These are phyloP conservation scores for Falco biarmicus DNA, from an alignment of 2,797 vertebrate species.

Conservation along the genomic window DNA sequence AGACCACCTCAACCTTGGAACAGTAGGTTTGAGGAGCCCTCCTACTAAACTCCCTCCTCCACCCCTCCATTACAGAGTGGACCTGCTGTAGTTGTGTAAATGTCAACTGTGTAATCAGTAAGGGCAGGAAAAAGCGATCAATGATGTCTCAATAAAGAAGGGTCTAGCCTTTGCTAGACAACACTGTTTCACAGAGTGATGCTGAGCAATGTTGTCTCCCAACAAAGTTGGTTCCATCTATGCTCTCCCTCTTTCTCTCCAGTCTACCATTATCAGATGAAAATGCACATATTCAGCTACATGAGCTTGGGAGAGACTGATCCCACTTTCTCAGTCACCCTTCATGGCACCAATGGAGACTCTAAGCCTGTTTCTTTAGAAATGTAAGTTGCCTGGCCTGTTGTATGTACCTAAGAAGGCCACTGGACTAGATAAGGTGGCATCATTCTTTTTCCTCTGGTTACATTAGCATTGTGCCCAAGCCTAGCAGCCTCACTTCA, in stretches of 20 bases:
- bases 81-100: neutral
- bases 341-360: constrained; percentile 85
- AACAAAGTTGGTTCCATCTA: neutral
- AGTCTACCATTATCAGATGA: constrained; percentile 98
- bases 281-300: constrained; percentile 94
- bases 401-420: neutral
- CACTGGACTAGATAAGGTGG: neutral
- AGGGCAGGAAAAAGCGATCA: neutral
- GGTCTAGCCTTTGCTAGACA: neutral
- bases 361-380: constrained; percentile 82
- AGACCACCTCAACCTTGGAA: neutral
- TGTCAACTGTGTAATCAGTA: neutral
- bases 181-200: rapidly evolving
- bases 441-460: neutral
- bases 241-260: neutral
- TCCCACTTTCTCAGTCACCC: constrained; percentile 85
- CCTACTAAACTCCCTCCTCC: too few relatives aligned
- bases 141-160: neutral
- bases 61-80: too few relatives aligned
- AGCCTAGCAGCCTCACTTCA: neutral
- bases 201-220: neutral
- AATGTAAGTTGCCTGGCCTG: constrained; percentile 82
- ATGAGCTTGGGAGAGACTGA: constrained; percentile 78
- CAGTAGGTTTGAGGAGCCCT: neutral
- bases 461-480: too few relatives aligned